A percentile compares a stretch with the other conserved stretches of the same genome.
Conservation (phyloP, 2,888 invertebrate genomes). For the Empis livida region DNA sequence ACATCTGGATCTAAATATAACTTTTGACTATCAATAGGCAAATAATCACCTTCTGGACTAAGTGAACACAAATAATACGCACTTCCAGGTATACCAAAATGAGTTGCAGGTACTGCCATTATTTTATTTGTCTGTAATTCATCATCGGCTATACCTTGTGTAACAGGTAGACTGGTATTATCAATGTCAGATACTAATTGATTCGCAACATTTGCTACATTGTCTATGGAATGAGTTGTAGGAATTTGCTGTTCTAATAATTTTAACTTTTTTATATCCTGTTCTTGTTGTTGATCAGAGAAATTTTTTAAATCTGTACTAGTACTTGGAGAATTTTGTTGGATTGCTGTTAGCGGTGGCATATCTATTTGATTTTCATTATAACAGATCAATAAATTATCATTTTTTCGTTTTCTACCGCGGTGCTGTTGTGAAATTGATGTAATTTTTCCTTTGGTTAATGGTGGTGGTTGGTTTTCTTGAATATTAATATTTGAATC, state of each 20-base stretch:
- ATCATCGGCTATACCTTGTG: neutral
- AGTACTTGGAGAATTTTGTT: too few relatives aligned
- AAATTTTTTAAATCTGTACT: too few relatives aligned
- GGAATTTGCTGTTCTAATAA: too few relatives aligned
- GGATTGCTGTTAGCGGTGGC: too few relatives aligned
- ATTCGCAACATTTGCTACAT: too few relatives aligned
- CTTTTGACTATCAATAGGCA: constrained; percentile 52
- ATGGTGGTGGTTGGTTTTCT: too few relatives aligned
- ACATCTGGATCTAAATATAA: constrained; percentile 26
- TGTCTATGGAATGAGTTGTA: too few relatives aligned
- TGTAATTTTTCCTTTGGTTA: too few relatives aligned
- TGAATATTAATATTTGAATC: neutral
- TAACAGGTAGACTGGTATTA: too few relatives aligned
- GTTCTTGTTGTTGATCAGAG: too few relatives aligned
- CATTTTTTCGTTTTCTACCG: neutral
- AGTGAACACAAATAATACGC: constrained; percentile 57
- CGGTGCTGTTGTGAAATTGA: neutral
- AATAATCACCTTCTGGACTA: constrained; percentile 50
- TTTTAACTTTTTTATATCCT: too few relatives aligned
- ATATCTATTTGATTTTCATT: neutral
- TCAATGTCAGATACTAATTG: too few relatives aligned
- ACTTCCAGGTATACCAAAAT: constrained; percentile 56
- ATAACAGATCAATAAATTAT: neutral
- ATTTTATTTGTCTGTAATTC: constrained; percentile 27
- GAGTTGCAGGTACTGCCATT: constrained; percentile 59